phyloP scores from a whole-genome alignment of 2,797 vertebrate species.

The Enteromius radiatus region DNA sequence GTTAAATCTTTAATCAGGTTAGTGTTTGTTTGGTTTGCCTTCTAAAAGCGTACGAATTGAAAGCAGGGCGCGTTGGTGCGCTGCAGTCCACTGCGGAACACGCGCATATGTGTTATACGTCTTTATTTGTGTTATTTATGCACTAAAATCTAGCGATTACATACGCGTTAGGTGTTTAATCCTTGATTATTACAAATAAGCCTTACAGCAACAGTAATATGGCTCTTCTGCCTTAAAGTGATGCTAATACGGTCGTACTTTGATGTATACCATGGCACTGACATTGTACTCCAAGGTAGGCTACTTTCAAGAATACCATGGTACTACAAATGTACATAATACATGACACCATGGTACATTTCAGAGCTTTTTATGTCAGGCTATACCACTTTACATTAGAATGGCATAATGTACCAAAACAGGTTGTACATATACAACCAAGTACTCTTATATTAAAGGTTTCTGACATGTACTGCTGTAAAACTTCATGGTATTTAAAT shows the following conservation, averaged over 20 bases:
- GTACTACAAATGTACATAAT: not conserved
- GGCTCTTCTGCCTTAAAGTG: not conserved
- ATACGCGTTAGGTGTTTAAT: not conserved
- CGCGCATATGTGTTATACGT: not conserved
- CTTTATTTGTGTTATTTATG: constrained; percentile 10
- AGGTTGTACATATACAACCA: too few species aligned
- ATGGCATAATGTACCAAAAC: not conserved
- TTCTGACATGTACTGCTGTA: not conserved
- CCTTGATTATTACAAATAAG: not conserved
- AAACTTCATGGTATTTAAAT: not conserved
- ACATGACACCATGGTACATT: not conserved
- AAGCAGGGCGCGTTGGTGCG: constrained; percentile 11
- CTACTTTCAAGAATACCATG: not conserved
- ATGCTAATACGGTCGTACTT: not conserved
- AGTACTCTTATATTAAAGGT: not conserved
- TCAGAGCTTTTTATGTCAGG: not conserved
- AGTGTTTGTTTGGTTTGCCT: not conserved
- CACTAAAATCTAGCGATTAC: not conserved
- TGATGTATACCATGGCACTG: not conserved
- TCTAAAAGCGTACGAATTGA: not conserved
- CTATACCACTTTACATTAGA: not conserved
- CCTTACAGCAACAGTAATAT: not conserved
- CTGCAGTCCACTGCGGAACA: constrained; percentile 48
- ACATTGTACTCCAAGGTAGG: not conserved
- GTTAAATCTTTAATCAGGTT: constrained; percentile 5